Evolutionary conservation across 1,140 invertebrate species (phyloP).

Genomic region (Orchesella cincta): DNA sequence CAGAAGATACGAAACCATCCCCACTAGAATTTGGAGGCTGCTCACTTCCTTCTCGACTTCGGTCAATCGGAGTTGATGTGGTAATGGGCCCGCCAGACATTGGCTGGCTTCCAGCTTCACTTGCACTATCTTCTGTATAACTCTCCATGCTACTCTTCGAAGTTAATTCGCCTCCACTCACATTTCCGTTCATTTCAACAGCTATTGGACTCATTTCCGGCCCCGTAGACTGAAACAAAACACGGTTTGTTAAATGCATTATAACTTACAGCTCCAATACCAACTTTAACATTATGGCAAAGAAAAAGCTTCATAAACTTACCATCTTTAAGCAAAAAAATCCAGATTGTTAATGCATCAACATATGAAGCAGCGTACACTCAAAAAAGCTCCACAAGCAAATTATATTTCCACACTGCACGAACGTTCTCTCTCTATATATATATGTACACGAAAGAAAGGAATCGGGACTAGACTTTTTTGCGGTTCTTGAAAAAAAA

Average conservation of each 20-base stretch:
- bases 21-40: background rate
- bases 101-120: slow-evolving; percentile 22
- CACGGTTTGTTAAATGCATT: no score
- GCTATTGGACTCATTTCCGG: slow-evolving; percentile 25
- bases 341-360: no score
- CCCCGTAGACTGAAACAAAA: slow-evolving; percentile 11
- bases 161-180: slow-evolving; percentile 25
- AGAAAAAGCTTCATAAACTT: background rate
- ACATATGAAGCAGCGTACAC: no score
- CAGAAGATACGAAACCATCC: slow-evolving; percentile 39
- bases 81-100: slow-evolving; percentile 21
- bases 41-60: slow-evolving; percentile 5
- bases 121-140: slow-evolving; percentile 11
- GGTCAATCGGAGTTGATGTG: slow-evolving; percentile 29
- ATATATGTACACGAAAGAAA: no score
- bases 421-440: no score
- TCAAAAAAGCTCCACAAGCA: no score
- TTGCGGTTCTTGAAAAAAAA: no score
- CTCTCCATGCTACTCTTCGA: slow-evolving; percentile 23
- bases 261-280: no score
- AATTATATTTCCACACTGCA: no score
- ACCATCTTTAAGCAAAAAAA: background rate
- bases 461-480: no score
- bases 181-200: slow-evolving; percentile 33
- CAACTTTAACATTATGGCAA: no score